These are phyloP conservation scores for Umimayanthus chanpuru DNA, from an alignment of 92 coral and sea anemone species.

Conservation along the genomic window DNA sequence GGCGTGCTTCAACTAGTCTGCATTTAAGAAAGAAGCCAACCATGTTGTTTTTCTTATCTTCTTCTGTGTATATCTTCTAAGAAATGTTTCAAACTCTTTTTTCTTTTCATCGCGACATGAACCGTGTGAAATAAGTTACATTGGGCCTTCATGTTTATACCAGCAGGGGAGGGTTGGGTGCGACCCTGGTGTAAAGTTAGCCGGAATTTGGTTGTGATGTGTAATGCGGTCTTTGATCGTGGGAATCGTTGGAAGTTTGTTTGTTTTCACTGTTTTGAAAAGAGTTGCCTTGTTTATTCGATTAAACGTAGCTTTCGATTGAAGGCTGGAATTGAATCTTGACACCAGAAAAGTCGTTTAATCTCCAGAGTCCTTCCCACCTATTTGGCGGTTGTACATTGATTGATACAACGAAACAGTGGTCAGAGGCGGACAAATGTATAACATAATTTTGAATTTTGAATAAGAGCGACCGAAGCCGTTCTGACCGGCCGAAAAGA, in stretches of 20 bases:
- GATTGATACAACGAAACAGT: not conserved
- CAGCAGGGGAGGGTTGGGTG: not conserved
- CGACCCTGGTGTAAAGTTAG: not conserved
- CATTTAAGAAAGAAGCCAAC: not conserved
- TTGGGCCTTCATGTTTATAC: no score
- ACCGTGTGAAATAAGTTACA: no score
- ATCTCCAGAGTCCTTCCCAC: not conserved
- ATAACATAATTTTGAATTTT: no score
- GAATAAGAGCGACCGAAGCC: not conserved
- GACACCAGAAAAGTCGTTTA: not conserved
- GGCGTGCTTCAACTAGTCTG: not conserved
- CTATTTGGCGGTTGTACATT: not conserved
- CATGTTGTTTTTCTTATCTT: not conserved
- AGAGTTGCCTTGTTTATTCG: constrained; percentile 7
- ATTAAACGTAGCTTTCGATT: not conserved
- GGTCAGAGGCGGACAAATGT: not conserved
- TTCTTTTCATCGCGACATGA: not conserved
- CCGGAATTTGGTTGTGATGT: no score
- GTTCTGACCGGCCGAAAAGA: no score
- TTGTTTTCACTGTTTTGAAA: not conserved
- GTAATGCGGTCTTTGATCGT: not conserved
- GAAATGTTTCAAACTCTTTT: not conserved
- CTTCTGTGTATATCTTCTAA: not conserved
- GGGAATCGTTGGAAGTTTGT: not conserved
- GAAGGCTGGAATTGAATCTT: not conserved